Base-by-base conservation (phyloP, 2,888 invertebrate species). In the Lasioglossum morio region DNA sequence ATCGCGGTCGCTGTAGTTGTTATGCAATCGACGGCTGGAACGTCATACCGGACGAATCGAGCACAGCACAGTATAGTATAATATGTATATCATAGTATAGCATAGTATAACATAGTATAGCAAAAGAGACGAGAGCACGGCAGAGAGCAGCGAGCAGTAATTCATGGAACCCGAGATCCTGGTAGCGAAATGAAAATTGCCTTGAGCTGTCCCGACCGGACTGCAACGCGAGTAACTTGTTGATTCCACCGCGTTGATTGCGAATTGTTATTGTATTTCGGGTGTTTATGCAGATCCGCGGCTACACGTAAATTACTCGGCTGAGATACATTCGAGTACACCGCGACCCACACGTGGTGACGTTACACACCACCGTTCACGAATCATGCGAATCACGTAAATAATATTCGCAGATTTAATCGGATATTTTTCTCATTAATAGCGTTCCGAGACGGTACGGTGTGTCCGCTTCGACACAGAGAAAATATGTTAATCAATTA, bases 1-100 rank as follows among this genome's bases (percentile, higher is more conserved):
- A 37, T 46, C 7, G 77, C 43, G 48, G 19, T n/a, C 23, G 40
- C 37, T 2, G 19, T 43, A 40, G n/a, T 79, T 60, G 19, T 75
- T 72, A 63, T 43, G 53, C 30, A 81, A 72, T 72, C 72, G 48
- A 76, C 72, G 7, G 66, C 8, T 19, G 19, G 43, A 81, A 72
- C 34, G 81, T 19, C 57, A 34, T 23, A 60, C 23, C 63, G 48
- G n/a, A 81, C 72, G 72, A 72, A 81, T 81, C 78, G 69, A 60
- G 60, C 14, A 27, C 4, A 60, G 27, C 4, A 27, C 12, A 27
- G 57, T 12, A 57, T 23, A 40, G 12, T 0, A 40, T 34, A 34
- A 3, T 34, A 34, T 34, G 34, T 34, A 34, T 34, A 34, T 34
- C 34, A 34, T 34, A 34, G 3, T 34, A 34, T 34, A 34, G 34